These are phyloP conservation scores for Pituophis catenifer DNA, from an alignment of 2,113 vertebrate species.

Conservation along the genomic window DNA sequence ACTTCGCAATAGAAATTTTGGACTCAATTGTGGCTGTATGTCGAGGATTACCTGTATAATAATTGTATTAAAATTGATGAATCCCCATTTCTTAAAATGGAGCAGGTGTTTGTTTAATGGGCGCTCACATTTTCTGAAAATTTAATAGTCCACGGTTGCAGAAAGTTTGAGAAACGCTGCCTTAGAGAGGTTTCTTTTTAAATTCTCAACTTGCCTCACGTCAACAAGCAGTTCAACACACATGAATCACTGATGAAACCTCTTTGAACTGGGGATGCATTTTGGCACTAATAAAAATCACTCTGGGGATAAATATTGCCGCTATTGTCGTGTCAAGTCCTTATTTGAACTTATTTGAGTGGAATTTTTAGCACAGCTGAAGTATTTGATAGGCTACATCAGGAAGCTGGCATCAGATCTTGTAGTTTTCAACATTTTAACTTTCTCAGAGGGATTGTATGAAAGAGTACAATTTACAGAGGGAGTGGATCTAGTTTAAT, in stretches of 20 bases:
- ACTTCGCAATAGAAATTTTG: not conserved
- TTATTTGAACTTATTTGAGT: slow-evolving; percentile 1
- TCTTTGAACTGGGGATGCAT: slow-evolving; percentile 1
- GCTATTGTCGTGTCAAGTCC: not conserved
- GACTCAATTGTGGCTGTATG: not conserved
- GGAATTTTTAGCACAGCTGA: not conserved
- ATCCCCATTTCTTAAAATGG: not conserved
- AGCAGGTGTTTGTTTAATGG: not conserved
- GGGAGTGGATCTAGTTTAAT: not conserved
- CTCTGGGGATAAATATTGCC: not conserved
- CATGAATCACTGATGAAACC: slow-evolving; percentile 1
- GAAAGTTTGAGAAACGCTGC: not conserved
- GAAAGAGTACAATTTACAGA: not conserved
- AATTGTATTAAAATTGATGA: not conserved
- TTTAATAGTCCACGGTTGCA: not conserved
- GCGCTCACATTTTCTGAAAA: not conserved
- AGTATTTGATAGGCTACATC: not conserved
- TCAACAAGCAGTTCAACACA: not conserved
- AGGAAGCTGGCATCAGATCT: not conserved
- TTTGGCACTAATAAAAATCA: slow-evolving; percentile 11
- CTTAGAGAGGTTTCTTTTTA: not conserved
- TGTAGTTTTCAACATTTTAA: not conserved
- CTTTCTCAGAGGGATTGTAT: not conserved
- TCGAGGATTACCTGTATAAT: not conserved
- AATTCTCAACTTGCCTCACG: not conserved